Evolutionary conservation across 2,888 invertebrate species (phyloP).

Genomic region (Rhaphigaster nebulosa): DNA sequence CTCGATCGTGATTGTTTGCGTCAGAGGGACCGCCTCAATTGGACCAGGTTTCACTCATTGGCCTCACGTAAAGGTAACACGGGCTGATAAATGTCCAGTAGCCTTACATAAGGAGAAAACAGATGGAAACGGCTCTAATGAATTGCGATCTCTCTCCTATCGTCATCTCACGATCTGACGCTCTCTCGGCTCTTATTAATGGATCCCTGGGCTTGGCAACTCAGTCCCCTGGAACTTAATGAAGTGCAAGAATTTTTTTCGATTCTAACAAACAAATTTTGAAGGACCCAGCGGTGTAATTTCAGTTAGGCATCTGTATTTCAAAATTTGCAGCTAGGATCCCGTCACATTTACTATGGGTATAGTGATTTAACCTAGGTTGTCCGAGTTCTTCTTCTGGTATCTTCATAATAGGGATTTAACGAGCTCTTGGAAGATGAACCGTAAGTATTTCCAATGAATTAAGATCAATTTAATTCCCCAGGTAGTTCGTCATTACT

Average conservation of each 20-base stretch:
- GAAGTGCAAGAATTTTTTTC: background rate
- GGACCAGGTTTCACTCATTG: slow-evolving; percentile 51
- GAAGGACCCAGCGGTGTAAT: background rate
- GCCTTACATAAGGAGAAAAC: slow-evolving; percentile 46
- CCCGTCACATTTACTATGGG: too few species aligned
- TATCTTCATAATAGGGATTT: too few species aligned
- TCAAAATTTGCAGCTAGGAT: too few species aligned
- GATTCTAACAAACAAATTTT: background rate
- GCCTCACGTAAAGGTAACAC: slow-evolving; percentile 52
- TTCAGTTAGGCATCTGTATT: background rate
- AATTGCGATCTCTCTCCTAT: slow-evolving; percentile 39
- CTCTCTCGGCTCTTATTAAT: slow-evolving; percentile 5
- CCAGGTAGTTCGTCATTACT: too few species aligned
- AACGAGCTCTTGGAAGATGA: too few species aligned
- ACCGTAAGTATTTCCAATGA: too few species aligned
- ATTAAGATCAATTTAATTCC: too few species aligned
- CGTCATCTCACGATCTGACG: background rate
- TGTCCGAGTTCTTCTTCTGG: too few species aligned
- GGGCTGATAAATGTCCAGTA: slow-evolving; percentile 48
- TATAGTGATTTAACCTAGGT: too few species aligned
- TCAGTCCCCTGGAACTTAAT: background rate
- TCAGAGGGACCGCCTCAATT: slow-evolving; percentile 47
- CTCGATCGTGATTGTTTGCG: slow-evolving; percentile 56
- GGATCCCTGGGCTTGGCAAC: background rate
- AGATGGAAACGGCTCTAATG: slow-evolving; percentile 41